Evolutionary conservation across 2,797 vertebrate genomes (phyloP), one percentile per base, ranked within the genome.

Genomic region (Parotocinclus haroldoi): DNA sequence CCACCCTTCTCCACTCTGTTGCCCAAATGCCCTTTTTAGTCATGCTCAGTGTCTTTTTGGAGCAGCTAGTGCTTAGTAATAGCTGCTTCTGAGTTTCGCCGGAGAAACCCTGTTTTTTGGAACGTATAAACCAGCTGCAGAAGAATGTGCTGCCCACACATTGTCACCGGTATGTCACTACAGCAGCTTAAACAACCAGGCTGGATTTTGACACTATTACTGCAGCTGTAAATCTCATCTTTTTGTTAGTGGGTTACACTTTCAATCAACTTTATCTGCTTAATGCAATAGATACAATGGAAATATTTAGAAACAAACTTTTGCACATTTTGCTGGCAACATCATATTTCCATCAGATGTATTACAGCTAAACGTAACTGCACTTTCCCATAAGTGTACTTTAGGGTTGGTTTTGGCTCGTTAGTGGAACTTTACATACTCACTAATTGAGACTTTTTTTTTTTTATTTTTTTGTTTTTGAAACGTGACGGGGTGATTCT

Each of bases 141-240:
- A 10, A 16, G 54, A 61, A 65, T 44, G 55, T 58, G 46, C 58
- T 62, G 61, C 64, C 18, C 39, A 66, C 39, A 54, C 50, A 57
- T 58, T 39, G 50, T 56, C 62, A 39, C 45, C 19, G 36, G 36
- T 65, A 65, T 52, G 46, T 56, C 54, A 56, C 27, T 50, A 16
- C 14, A 37, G n/a, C 7, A 37, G 56, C 45, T 54, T 60, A 42
- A 36, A 61, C 27, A 17, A 53, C 10, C 5, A 1, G 38, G 36
- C 57, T 42, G 55, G 11, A 4, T 49, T 58, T 48, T 18, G 39
- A 13, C 2, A 16, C 46, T 3, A 18, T 18, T 56, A 46, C 40
- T 45, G 40, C 55, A 57, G n/a, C 39, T 16, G 38, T 37, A 36
- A 53, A 54, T 14, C 54, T 36, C 9, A 37, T 12, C 11, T 16